phyloP scores from a whole-genome alignment of 2,113 vertebrate genomes.

The Bubo bubo region DNA sequence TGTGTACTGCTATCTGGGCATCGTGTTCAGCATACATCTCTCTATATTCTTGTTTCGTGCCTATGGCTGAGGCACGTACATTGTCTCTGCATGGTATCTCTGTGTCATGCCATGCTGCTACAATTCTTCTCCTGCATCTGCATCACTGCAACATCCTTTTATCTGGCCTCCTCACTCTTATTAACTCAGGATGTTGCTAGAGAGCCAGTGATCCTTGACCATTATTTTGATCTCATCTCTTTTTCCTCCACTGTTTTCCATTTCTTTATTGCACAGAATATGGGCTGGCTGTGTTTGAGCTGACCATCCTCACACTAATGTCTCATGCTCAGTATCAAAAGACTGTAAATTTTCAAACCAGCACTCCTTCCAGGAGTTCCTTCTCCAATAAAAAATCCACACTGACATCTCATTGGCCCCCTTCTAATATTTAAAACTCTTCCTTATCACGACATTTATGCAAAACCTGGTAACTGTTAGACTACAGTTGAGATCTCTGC shows the following conservation, averaged over 20 bases:
- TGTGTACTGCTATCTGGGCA: neutral
- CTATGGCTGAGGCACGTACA: rapidly evolving
- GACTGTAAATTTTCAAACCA: neutral
- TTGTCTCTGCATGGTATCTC: neutral
- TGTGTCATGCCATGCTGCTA: neutral
- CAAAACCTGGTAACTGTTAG: neutral
- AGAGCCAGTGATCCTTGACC: neutral
- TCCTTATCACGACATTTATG: neutral
- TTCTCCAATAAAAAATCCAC: neutral
- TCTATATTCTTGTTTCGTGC: neutral
- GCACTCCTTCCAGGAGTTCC: neutral
- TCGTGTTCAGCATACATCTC: neutral
- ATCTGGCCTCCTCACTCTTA: neutral
- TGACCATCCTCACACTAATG: neutral
- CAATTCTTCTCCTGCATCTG: neutral
- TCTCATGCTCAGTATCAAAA: neutral
- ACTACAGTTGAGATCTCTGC: neutral
- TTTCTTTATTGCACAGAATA: neutral
- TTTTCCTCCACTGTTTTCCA: neutral
- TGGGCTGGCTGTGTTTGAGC: neutral
- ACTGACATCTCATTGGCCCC: neutral
- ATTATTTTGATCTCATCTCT: neutral
- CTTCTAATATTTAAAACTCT: neutral
- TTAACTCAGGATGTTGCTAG: neutral
- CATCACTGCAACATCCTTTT: neutral